Base-by-base conservation (phyloP, 2,797 vertebrate genomes). In the Hoplostethus atlanticus region DNA sequence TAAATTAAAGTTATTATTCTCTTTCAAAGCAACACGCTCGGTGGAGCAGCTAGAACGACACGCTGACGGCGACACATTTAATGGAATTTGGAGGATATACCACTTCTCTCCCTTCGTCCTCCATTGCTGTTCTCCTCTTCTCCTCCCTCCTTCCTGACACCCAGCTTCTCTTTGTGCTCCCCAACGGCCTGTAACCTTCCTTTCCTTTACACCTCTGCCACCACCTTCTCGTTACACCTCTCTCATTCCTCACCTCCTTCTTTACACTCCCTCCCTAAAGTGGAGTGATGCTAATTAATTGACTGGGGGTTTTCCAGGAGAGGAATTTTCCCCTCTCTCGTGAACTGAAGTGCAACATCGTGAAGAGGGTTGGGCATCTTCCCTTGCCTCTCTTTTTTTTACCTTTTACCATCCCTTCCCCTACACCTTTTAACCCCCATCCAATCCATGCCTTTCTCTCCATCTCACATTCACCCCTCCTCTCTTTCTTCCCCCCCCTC, bases 221-320 rank as follows among this genome's bases (percentile, higher is more conserved):
- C 21, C 21, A 21, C 21, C 21, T 21, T 21, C 21, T 21, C 21
- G 21, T 21, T 21, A 21, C 21, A 21, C 21, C 21, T 21, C 21
- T 64, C 46, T 6, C 2, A 5, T 30, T 46, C 40, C 11, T 55
- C 52, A 46, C 25, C 62, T 34, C 65, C 56, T 68, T 65, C 51
- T 17, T 64, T 4, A 36, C 34, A 11, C 10, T 3, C 6, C 31
- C 31, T 12, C 56, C 69, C 53, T 59, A 55, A 48, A 60, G 70
- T 72, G 55, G 63, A 62, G 74, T 70, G 75, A 46, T 67, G 73
- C 42, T 88, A 86, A 85, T 87, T 88, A 85, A 89, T 74, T 86
- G 80, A 76, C 77, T 73, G 36, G 53, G 62, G 71, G 53, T 71
- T 76, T 81, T 79, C 53, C 65, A 34, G 12, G 28, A 28, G 67